Base-by-base conservation (phyloP, 2,888 invertebrate genomes). In the Cantharis rustica region DNA sequence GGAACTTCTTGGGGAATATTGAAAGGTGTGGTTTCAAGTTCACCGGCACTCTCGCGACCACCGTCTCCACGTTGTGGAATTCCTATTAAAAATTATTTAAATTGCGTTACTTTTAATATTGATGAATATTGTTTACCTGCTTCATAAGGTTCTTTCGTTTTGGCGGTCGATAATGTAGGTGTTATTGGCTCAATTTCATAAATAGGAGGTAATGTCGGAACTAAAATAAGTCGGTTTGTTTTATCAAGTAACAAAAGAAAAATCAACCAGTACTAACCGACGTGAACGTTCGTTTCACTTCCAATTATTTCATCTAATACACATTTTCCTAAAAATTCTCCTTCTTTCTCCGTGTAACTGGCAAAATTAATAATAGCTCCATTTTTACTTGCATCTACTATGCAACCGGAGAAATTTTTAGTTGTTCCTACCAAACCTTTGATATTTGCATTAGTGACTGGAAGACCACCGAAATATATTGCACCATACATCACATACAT, bases 341-440 rank as follows among this genome's bases (percentile, higher is more conserved):
- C 89, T 31, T 89, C 88, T 79, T 90, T 90, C 79, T 93, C 92
- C 0, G 91, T 91, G 1, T 92, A 90, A 80, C 92, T 91, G 0
- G 94, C 95, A 86, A 96, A 95, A 86, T 96, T 95, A 69, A 95
- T 90, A 70, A 93, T 92, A 75, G 92, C 91, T 1, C 95, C 95
- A 86, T 98, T 97, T 71, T 98, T 89, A 0, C 96, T 96, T 0
- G 96, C 95, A 87, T 99, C 98, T 0, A 96, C 96, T 64, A 99
- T 93, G 88, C 99, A 99, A 1, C 99, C 99, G 23, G 91, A 89
- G 86, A 98, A 96, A 3, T 94, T 91, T 4, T 89, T 89, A 69
- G 90, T 89, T 0, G 92, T 90, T 7, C 92, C 91, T 0, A 92
- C 87, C 10, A 90, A 90, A 5, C 91, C 91, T 3, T 90, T 85